A percentile compares a stretch with the other conserved stretches of the same genome.
Evolutionary conservation across 2,888 invertebrate species (phyloP).

Genomic region (Cephalotes varians): DNA sequence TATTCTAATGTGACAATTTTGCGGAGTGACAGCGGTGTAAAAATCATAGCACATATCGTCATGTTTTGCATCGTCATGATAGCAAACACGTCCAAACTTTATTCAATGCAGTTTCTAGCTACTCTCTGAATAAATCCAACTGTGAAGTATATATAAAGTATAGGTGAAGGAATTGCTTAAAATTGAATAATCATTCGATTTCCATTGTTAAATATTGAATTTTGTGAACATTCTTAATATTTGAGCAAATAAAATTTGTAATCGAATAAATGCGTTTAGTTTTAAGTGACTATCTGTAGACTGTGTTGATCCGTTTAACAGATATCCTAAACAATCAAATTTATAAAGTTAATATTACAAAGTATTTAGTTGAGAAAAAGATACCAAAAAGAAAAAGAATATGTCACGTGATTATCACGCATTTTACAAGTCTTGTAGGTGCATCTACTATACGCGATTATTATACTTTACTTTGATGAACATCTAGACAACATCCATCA

Average conservation of each 20-base stretch:
- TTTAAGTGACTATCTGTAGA: not conserved
- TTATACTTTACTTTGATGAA: slow-evolving; percentile 16
- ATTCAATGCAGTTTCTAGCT: not conserved
- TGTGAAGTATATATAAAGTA: not conserved
- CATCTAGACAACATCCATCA: not conserved
- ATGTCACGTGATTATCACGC: not conserved
- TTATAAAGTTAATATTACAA: not conserved
- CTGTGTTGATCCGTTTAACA: not conserved
- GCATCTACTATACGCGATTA: not conserved
- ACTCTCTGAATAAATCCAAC: not conserved
- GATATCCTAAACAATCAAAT: not conserved
- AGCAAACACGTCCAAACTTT: not conserved
- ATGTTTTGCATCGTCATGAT: no score
- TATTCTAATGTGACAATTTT: not conserved
- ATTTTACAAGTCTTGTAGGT: not conserved
- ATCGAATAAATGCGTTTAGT: not conserved
- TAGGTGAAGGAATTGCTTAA: not conserved
- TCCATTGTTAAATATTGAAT: not conserved
- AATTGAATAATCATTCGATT: not conserved
- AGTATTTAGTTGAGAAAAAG: not conserved
- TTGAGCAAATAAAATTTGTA: not conserved
- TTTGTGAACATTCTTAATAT: not conserved
- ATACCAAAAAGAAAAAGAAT: not conserved
- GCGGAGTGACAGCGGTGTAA: not conserved
- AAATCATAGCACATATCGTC: no score